Percentiles rank a stretch among this genome's conserved stretches.
Conservation (phyloP, 1,140 invertebrate species). For the Piezodorus guildinii region DNA sequence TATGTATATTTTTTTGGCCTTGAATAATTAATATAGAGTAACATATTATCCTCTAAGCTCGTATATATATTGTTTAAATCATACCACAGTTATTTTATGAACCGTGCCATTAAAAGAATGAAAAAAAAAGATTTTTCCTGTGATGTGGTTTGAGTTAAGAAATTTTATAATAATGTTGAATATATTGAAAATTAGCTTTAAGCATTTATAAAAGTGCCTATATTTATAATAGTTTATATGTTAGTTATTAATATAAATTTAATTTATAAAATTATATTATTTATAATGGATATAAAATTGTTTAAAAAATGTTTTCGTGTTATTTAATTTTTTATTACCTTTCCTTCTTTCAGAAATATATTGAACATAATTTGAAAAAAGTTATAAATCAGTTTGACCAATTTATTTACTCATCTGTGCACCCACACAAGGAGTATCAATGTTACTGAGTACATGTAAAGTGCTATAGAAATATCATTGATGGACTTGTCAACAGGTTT, state of each 20-base stretch:
- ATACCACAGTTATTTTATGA: constrained; percentile 1
- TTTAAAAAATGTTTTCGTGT: neutral
- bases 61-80: neutral
- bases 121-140: neutral
- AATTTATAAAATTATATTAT: constrained; percentile 6
- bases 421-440: no score
- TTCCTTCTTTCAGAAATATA: no score
- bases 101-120: no score
- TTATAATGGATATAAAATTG: constrained; percentile 5
- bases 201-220: constrained; percentile 12
- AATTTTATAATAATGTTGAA: constrained; percentile 5
- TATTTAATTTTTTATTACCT: no score
- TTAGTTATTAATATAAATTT: neutral
- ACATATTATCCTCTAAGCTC: constrained; percentile 6
- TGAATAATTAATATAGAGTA: neutral
- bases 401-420: no score
- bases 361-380: no score
- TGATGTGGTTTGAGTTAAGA: constrained; percentile 10
- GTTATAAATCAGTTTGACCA: no score
- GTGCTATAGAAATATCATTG: no score
- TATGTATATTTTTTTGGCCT: constrained; percentile 8
- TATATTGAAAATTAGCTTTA: constrained; percentile 8
- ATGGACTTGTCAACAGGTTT: no score
- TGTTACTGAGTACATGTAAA: no score
- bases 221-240: constrained; percentile 2